Evolutionary conservation across 2,888 invertebrate species (phyloP), one percentile per base, ranked within the genome.

Genomic region (Ypsolopha scabrella): DNA sequence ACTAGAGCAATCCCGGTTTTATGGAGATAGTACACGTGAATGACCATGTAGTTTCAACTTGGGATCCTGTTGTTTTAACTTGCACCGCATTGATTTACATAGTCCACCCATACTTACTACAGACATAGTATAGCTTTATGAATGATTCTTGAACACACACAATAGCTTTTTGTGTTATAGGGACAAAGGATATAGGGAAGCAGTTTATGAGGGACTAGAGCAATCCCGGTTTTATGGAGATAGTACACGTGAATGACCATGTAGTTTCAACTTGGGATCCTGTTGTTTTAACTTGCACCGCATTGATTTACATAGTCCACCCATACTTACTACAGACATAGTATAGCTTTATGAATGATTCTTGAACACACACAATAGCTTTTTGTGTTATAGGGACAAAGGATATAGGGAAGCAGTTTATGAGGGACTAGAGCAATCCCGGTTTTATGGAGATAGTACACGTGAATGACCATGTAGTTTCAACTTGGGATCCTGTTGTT

Each of bases 201-300:
- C 59, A 60, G 60, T 62, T 62, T 60, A 58, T 59, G 55, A 52
- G 54, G 56, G 56, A 54, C 53, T 57, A 57, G 58, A 57, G 55
- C 51, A 58, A 52, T 57, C 55, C 36, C 36, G 47, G 33, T 48
- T 48, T 48, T 48, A 48, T 39, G 39, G 24, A 38, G 48, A 48
- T 39, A 24, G 53, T 37, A 45, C 53, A 53, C 55, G 56, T 46
- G 53, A 51, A 48, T 52, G 52, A 51, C 53, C 56, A 55, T 43
- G 36, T 10, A 14, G 48, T 33, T 41, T n/a, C 35, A 13, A 36
- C 8, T 47, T 36, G 7, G 37, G 7, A 7, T 9, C 7, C 7
- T 7, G 37, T 7, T 7, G 37, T 7, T 7, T 9, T 7, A 37
- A n/a, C n/a, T n/a, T n/a, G 38, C n/a, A 38, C 38, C 38, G n/a